Base-by-base conservation (phyloP, 2,888 invertebrate species). In the Hyposoter didymator region DNA sequence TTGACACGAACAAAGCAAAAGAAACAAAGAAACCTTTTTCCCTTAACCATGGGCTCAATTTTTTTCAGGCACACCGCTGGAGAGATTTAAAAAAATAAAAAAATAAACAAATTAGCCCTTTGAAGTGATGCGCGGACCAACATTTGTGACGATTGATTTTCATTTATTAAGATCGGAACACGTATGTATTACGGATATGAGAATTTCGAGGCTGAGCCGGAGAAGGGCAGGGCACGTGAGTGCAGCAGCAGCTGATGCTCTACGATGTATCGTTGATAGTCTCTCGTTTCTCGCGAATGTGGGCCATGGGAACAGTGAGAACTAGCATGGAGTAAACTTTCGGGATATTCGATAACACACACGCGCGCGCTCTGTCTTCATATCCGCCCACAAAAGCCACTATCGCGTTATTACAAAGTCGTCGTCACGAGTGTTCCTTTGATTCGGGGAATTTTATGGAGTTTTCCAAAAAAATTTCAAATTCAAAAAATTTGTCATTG, bases 251-350 rank as follows among this genome's bases (percentile, higher is more conserved):
- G 43, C 14, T 74, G 35, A 22, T 55, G 59, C 45, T 39, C 8
- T 17, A 75, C 45, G 39, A 67, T 39, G 45, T 78, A 55, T 32
- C 76, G 49, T 76, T 67, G 76, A 75, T 52, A 66, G n/a, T 14
- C 64, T 75, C 64, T 75, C 75, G 62, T n/a, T 49, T 45, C 39
- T 66, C 66, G 74, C 73, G 84, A 84, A 86, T 84, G 67, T 86
- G 81, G 86, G 86, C 79, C 86, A 86, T 83, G 82, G 78, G 66
- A 84, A 82, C 78, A 74, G 84, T 66, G 80, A 67, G 80, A 84
- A 81, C 55, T 78, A 72, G 59, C 19, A 55, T 72, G 73, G 55
- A 78, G 66, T 64, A 32, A 62, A 84, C 70, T 86, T 86, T 86
- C 74, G 81, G 81, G 72, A 81, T 72, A 86, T 82, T 84, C 84